Evolutionary conservation across 2,113 vertebrate genomes (phyloP), one percentile per base, ranked within the genome.

Genomic region (Tyrannus savana): DNA sequence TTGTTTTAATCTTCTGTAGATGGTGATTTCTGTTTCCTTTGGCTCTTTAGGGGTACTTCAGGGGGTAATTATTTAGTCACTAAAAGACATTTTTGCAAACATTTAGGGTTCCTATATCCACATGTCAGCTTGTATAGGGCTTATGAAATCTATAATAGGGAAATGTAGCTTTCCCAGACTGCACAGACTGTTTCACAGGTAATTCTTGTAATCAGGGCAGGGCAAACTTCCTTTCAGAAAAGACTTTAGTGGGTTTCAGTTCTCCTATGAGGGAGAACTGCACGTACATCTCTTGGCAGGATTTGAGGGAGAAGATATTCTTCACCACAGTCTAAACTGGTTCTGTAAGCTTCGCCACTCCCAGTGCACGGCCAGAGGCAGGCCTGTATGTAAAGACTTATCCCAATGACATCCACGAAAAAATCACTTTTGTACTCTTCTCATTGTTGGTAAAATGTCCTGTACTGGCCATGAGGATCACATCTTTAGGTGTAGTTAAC

Each of bases 21-120:
- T 63, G 39, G 39, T 86, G 68, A 78, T 85, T 77, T 49, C 56
- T 93, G 72, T 95, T 96, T 93, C 82, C 47, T 90, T 96, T 93
- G 88, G 79, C 76, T 88, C 66, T 86, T 79, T 92, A 67, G 80
- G 68, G 81, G 56, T 87, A 49, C 77, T 96, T 95, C 79, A 55
- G 56, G 67, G 74, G 46, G 37, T 49, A 89, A 82, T 96, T 90
- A 97, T 85, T 93, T 94, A 84, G 84, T 78, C 18, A 3, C 66
- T 89, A 79, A 78, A 95, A 95, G 39, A 81, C 30, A 2, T 77
- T 89, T 87, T 79, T 84, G 55, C 78, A 92, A 96, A 85, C 46
- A 52, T 88, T 95, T 90, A 42, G 53, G 50, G 66, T 68, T 94
- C 74, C 62, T 87, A 91, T 91, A 90, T 93, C 77, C 9, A 12